Evolutionary conservation across 2,113 vertebrate genomes (phyloP).

Genomic region (Aegotheles bennettii): DNA sequence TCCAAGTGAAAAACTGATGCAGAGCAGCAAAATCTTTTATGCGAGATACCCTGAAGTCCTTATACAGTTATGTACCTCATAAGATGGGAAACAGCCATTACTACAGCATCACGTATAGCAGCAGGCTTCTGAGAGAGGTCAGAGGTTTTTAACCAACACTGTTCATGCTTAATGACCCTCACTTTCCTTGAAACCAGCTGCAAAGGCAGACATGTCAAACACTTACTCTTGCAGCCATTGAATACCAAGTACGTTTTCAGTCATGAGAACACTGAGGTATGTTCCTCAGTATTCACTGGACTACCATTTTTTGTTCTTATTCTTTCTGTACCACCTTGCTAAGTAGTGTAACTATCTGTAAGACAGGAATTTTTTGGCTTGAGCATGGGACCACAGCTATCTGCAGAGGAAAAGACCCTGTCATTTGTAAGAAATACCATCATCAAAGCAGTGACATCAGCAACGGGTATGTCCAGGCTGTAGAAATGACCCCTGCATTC

Average conservation of each 20-base stretch:
- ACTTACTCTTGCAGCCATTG: neutral
- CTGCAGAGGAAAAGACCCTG: neutral
- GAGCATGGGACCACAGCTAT: neutral
- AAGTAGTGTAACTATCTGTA: neutral
- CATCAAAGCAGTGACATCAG: neutral
- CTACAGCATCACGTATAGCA: neutral
- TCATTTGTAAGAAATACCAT: neutral
- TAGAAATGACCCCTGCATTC: neutral
- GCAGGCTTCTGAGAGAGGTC: neutral
- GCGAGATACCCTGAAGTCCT: neutral
- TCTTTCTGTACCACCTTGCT: neutral
- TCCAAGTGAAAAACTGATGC: neutral
- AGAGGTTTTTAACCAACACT: neutral
- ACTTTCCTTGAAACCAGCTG: neutral
- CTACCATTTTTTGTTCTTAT: neutral
- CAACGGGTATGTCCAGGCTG: neutral
- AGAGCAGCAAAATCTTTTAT: neutral
- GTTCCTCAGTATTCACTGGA: neutral
- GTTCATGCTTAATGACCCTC: neutral
- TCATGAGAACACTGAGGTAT: neutral
- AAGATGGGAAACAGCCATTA: neutral
- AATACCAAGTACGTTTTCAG: neutral
- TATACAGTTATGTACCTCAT: neutral
- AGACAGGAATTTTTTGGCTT: neutral
- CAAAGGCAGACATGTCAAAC: neutral